These are phyloP conservation scores for Laodelphax striatellus DNA, from an alignment of 1,140 invertebrate species.

Conservation along the genomic window DNA sequence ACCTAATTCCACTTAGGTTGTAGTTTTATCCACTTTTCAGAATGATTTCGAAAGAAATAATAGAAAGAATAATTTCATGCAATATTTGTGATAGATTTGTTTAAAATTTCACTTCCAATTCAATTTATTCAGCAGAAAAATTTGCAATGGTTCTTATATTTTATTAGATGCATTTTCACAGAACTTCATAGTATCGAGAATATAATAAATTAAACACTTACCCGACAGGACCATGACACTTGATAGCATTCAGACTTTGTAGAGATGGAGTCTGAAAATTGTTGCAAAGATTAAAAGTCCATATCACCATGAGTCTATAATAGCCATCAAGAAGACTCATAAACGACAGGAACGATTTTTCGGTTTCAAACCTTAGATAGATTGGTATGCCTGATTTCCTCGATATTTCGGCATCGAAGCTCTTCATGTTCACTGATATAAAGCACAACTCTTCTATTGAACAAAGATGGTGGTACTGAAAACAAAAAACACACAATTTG, in stretches of 20 bases:
- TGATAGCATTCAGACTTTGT: conserved; percentile 52
- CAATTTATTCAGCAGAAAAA: too few species aligned
- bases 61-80: too few species aligned
- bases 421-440: conserved; percentile 46
- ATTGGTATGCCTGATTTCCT: conserved; percentile 64
- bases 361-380: conserved; percentile 53
- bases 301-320: conserved; percentile 74
- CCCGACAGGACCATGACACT: conserved; percentile 82
- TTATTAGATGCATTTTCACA: too few species aligned
- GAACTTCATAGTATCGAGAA: too few species aligned
- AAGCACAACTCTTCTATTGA: conserved; percentile 72
- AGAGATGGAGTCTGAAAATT: conserved; percentile 66
- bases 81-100: too few species aligned
- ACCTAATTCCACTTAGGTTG: too few species aligned
- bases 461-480: conserved; percentile 60
- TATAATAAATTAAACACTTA: conserved; percentile 30
- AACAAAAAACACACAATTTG: conserved; percentile 22
- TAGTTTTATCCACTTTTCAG: too few species aligned
- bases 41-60: too few species aligned
- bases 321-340: conserved; percentile 77
- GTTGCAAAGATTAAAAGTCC: conserved; percentile 80
- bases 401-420: conserved; percentile 61
- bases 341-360: conserved; percentile 56
- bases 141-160: too few species aligned
- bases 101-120: too few species aligned